Conservation (phyloP, 2,888 invertebrate genomes). For the Scelioninae gen. 1 region DNA sequence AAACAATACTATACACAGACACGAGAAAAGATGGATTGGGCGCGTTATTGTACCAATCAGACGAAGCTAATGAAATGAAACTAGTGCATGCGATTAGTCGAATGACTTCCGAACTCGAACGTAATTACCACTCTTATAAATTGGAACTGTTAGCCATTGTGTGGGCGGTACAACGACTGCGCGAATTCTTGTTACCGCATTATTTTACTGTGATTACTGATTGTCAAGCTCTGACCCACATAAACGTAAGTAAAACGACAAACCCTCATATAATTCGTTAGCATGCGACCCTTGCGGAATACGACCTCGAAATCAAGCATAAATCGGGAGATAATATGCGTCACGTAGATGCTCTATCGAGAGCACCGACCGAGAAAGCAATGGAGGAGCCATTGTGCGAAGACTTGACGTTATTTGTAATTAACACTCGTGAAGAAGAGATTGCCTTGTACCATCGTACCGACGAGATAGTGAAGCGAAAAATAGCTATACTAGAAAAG, state of each 20-base stretch:
- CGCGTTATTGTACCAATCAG: no score
- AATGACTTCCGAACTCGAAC: not conserved
- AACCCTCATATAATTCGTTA: not conserved
- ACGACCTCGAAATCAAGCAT: not conserved
- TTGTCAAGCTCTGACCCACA: not conserved
- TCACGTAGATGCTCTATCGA: not conserved
- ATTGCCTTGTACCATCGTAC: not conserved
- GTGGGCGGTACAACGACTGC: not conserved
- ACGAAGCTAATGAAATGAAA: no score
- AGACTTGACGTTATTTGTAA: not conserved
- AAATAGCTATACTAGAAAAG: not conserved
- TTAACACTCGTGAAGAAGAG: not conserved
- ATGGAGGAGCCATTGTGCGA: not conserved
- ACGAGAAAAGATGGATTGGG: no score
- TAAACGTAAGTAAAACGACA: not conserved
- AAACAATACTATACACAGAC: no score
- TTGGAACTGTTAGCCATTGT: not conserved
- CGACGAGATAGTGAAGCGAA: not conserved
- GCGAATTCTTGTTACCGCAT: not conserved
- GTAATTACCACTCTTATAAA: not conserved
- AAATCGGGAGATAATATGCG: not conserved
- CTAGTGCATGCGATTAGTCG: not conserved
- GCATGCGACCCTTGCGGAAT: not conserved
- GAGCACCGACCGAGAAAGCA: not conserved
- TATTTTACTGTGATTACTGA: not conserved